A percentile compares a stretch with the other conserved stretches of the same genome.
Conservation (phyloP, 2,797 vertebrate genomes). For the Bovichtus diacanthus region DNA sequence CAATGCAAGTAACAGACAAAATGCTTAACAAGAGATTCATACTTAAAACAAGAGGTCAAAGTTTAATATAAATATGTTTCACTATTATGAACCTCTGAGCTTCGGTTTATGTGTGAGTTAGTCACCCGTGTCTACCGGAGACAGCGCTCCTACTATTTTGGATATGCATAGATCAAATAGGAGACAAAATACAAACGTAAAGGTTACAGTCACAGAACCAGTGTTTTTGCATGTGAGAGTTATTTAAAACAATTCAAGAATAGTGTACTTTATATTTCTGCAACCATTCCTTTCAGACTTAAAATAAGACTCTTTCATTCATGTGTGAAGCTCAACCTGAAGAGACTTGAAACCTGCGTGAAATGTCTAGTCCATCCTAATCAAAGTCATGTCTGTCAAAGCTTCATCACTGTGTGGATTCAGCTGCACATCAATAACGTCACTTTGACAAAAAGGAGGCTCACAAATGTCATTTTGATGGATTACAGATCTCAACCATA, state of each 20-base stretch:
- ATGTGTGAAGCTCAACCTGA: neutral
- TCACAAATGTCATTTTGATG: conserved; percentile 8
- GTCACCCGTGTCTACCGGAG: conserved; percentile 64
- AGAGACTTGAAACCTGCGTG: conserved; percentile 3
- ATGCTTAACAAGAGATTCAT: conserved; percentile 3
- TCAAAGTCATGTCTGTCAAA: neutral
- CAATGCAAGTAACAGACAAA: conserved; percentile 17
- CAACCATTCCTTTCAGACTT: neutral
- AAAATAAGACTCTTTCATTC: conserved; percentile 2
- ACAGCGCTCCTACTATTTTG: conserved; percentile 46
- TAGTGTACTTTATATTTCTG: neutral
- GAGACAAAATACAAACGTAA: conserved; percentile 55
- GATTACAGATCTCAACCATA: neutral
- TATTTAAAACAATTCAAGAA: neutral
- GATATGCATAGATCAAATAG: conserved; percentile 82
- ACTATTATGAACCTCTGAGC: conserved; percentile 63
- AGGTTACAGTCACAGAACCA: conserved; percentile 53
- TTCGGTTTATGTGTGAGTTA: conserved; percentile 51
- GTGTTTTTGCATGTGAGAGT: conserved; percentile 53
- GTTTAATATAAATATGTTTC: conserved; percentile 82
- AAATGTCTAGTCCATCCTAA: neutral
- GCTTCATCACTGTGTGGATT: conserved; percentile 5
- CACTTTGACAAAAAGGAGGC: neutral
- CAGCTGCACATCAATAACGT: neutral
- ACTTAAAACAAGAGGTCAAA: conserved; percentile 66